These are phyloP conservation scores for Cerceris ruficornis DNA, from an alignment of 2,888 invertebrate species.

Conservation along the genomic window DNA sequence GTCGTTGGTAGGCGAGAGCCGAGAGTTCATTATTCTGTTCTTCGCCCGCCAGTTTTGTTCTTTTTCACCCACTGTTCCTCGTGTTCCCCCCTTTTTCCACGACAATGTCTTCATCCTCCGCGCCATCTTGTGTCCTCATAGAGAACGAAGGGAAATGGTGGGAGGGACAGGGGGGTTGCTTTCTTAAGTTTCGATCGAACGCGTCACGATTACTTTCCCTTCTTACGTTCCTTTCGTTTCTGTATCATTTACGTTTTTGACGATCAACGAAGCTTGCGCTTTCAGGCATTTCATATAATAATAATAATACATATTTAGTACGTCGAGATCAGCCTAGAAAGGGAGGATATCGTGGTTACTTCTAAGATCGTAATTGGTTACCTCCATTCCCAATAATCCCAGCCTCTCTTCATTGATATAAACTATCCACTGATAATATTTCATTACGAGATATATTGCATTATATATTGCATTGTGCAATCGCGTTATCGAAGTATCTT, in stretches of 20 bases:
- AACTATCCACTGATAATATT: too few relatives aligned
- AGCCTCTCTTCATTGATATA: too few relatives aligned
- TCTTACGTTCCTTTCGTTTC: background rate
- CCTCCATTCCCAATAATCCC: too few relatives aligned
- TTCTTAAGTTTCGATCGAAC: slow-evolving; percentile 14
- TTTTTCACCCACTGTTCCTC: background rate
- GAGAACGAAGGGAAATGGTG: slow-evolving; percentile 11
- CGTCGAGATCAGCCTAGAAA: too few relatives aligned
- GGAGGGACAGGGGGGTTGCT: background rate
- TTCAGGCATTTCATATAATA: slow-evolving; percentile 41
- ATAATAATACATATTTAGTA: background rate
- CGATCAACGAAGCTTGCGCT: slow-evolving; percentile 48
- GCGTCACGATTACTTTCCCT: slow-evolving; percentile 2
- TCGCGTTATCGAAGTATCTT: too few relatives aligned
- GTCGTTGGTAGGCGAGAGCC: slow-evolving; percentile 68
- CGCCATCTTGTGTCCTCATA: background rate
- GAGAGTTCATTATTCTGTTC: slow-evolving; percentile 28
- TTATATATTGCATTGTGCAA: too few relatives aligned
- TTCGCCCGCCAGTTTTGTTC: background rate
- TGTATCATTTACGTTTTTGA: background rate
- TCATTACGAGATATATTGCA: too few relatives aligned
- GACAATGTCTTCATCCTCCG: background rate
- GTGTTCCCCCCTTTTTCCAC: background rate
- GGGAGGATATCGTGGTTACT: too few relatives aligned
- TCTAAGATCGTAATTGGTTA: too few relatives aligned